phyloP scores from a whole-genome alignment of 2,797 vertebrate species.

The Enteromius argenteus region DNA sequence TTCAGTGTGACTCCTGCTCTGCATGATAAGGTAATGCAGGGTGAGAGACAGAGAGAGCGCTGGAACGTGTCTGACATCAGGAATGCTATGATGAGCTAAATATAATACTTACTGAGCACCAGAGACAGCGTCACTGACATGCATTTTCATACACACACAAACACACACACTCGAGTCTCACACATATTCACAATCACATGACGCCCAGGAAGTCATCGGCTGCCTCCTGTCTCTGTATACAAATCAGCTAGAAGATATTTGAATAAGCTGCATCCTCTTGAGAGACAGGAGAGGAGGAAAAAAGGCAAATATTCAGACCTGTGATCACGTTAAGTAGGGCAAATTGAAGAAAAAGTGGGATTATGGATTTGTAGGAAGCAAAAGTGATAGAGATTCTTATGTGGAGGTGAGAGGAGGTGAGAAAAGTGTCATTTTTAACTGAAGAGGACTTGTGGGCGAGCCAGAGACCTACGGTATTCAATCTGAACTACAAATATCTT shows the following conservation, averaged over 20 bases:
- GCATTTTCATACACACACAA: conserved; percentile 11
- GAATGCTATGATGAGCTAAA: conserved; percentile 39
- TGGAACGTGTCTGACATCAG: conserved; percentile 16
- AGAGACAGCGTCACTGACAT: conserved; percentile 10
- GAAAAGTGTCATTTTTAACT: not conserved
- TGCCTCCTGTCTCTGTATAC: conserved; percentile 30
- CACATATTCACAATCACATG: conserved; percentile 16
- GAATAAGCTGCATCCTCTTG: conserved; percentile 26
- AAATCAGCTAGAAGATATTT: conserved; percentile 40
- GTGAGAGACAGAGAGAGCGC: conserved; percentile 11
- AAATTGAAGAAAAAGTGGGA: conserved; percentile 10
- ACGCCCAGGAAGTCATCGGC: conserved; percentile 25
- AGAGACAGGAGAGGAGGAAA: not conserved
- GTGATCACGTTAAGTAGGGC: conserved; percentile 13
- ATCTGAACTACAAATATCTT: conserved; percentile 35
- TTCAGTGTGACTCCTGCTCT: conserved; percentile 18
- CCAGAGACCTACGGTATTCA: not conserved
- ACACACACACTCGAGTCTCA: conserved; percentile 5
- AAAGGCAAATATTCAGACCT: conserved; percentile 1
- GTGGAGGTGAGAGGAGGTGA: not conserved
- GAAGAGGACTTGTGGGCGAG: not conserved
- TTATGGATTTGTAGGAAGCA: conserved; percentile 25
- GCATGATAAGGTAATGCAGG: conserved; percentile 10
- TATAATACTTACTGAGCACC: conserved; percentile 45
- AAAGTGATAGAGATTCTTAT: not conserved